phyloP scores from a whole-genome alignment of 1,140 invertebrate species.

The Panagrolaimus sp. region DNA sequence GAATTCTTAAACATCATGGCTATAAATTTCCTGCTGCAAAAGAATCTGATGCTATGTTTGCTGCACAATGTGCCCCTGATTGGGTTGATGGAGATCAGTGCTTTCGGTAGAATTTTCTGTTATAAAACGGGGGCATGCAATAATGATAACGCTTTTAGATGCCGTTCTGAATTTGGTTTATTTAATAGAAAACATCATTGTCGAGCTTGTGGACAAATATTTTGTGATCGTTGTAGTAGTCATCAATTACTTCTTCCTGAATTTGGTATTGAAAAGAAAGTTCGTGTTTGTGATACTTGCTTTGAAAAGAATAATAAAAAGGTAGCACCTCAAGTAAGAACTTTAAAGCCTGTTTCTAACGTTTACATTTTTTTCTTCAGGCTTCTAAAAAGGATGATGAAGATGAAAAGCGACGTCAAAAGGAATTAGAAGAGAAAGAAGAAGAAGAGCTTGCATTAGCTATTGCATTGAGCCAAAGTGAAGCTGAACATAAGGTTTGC shows the following conservation, averaged over 20 bases:
- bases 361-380: slow-evolving; percentile 21
- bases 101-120: slow-evolving; percentile 36
- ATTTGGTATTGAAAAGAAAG: slow-evolving; percentile 96
- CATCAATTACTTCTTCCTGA: slow-evolving; percentile 90
- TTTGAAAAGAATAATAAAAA: slow-evolving; percentile 65
- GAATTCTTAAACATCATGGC: slow-evolving; percentile 60
- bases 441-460: slow-evolving; percentile 95
- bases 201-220: slow-evolving; percentile 67
- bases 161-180: slow-evolving; percentile 84
- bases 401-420: slow-evolving; percentile 32
- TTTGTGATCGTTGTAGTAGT: slow-evolving; percentile 92
- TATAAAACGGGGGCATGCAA: too few species aligned
- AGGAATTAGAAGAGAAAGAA: slow-evolving; percentile 73
- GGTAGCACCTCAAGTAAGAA: not conserved
- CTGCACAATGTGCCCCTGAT: slow-evolving; percentile 86
- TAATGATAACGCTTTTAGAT: slow-evolving; percentile 63
- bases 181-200: slow-evolving; percentile 88
- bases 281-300: slow-evolving; percentile 88
- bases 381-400: slow-evolving; percentile 16
- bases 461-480: slow-evolving; percentile 88
- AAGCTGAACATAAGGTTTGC: slow-evolving; percentile 73
- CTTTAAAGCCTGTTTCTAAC: not conserved
- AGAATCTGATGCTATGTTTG: slow-evolving; percentile 97
- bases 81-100: slow-evolving; percentile 93
- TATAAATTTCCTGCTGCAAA: slow-evolving; percentile 83